Percentiles rank a stretch among this genome's conserved stretches.
Evolutionary conservation across 1,140 invertebrate genomes (phyloP).

Genomic region (Drosophila novamexicana): DNA sequence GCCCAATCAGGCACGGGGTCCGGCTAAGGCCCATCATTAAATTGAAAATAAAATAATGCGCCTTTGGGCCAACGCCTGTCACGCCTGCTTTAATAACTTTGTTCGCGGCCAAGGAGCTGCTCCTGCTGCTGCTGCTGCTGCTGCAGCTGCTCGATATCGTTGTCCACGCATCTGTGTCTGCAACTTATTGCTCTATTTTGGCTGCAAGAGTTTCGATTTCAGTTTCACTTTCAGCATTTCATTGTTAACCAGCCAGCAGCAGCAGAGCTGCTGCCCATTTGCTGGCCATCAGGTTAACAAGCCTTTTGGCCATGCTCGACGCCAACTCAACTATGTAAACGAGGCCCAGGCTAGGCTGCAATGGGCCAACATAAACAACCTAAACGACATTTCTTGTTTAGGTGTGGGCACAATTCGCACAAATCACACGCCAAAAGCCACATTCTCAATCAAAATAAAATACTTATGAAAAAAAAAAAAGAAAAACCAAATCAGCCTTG

Average conservation of each 20-base stretch:
- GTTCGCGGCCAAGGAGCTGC: conserved; percentile 15
- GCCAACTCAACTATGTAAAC: conserved; percentile 69
- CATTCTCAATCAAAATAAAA: background rate
- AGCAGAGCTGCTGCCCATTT: conserved; percentile 23
- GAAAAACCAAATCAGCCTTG: too few relatives aligned
- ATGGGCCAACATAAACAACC: conserved; percentile 58
- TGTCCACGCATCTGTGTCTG: conserved; percentile 58
- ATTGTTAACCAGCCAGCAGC: conserved; percentile 26
- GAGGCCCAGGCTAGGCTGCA: conserved; percentile 31
- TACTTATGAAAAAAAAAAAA: background rate
- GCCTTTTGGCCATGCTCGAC: conserved; percentile 28
- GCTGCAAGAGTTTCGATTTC: conserved; percentile 69
- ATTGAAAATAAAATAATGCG: conserved; percentile 81
- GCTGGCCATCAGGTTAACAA: conserved; percentile 78
- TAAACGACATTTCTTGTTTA: conserved; percentile 52
- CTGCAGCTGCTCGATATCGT: conserved; percentile 46
- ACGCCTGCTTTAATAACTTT: conserved; percentile 76
- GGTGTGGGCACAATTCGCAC: conserved; percentile 49
- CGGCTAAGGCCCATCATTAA: conserved; percentile 69
- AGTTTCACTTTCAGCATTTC: conserved; percentile 73
- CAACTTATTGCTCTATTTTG: conserved; percentile 82
- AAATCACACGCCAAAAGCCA: conserved; percentile 10
- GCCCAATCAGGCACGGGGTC: conserved; percentile 66
- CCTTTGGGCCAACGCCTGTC: conserved; percentile 41
- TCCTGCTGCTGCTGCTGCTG: background rate